phyloP scores from a whole-genome alignment of 2,113 vertebrate species.

The Calypte anna region DNA sequence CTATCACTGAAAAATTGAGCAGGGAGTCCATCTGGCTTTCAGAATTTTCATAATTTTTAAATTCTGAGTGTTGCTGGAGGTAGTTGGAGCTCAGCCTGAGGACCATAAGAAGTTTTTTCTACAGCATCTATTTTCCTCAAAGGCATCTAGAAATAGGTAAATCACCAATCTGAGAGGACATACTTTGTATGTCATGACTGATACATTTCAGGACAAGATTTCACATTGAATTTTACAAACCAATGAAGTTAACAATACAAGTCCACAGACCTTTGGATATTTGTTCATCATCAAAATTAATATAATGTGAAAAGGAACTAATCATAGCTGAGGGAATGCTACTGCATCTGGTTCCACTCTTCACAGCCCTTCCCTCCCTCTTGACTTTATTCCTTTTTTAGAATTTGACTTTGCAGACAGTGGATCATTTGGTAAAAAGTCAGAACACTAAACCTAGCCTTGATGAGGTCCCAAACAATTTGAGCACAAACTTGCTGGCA shows the following conservation, averaged over 20 bases:
- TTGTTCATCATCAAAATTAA: not conserved
- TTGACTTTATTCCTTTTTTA: not conserved
- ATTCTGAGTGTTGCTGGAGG: not conserved
- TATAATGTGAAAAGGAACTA: not conserved
- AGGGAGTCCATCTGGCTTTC: not conserved
- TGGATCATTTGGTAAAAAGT: not conserved
- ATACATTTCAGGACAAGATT: not conserved
- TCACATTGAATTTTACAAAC: not conserved
- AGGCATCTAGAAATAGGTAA: not conserved
- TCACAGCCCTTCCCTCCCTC: not conserved
- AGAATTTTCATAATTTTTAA: not conserved
- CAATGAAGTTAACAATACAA: not conserved
- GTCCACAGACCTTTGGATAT: not conserved
- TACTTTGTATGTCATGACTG: not conserved
- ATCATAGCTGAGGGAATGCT: not conserved
- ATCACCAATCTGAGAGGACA: not conserved
- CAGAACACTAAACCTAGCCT: not conserved
- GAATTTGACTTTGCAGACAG: not conserved
- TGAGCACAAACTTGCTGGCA: not conserved
- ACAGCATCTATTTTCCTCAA: not conserved
- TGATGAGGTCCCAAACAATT: not conserved
- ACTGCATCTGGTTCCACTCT: not conserved
- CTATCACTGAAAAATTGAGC: not conserved
- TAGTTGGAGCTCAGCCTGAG: not conserved
- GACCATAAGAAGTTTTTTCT: not conserved